Base-by-base conservation (phyloP, 2,797 vertebrate species). In the Melanotaenia pygmaea region DNA sequence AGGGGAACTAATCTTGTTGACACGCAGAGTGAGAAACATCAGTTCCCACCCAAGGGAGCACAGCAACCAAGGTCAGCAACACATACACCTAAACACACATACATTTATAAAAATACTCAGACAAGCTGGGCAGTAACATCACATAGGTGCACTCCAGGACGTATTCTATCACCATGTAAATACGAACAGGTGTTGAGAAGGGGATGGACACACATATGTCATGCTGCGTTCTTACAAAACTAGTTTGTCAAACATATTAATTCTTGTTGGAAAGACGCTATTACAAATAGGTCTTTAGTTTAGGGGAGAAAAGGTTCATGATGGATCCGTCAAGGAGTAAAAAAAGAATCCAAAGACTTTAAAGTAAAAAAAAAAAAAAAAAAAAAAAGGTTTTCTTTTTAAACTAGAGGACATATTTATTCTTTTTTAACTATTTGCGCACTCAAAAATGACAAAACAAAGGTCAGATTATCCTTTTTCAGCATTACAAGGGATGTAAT, bases 1-100 rank as follows among this genome's bases (percentile, higher is more conserved):
- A 70, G 85, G 86, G 87, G 81, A 89, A 91, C 87, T 91, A 89
- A 91, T 90, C 81, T 88, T 84, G 91, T 90, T 91, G 88, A 92
- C 91, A 90, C 91, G 86, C 80, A 77, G 86, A 91, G 84, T 91
- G 86, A 88, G 89, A 88, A 91, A 86, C 91, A 86, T 88, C 91
- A 81, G 82, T 59, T 16, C 76, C 71, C 67, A 77, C 81, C 68
- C 56, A 45, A 79, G 81, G 85, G 84, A 83, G 63, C 35, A 13
- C 60, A 69, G 77, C 30, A 32, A 66, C 83, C 84, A 74, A 88
- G 88, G 84, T 87, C 87, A 89, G 64, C 67, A 18, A 59, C 24
- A 72, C 66, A 82, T 72, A 76, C 74, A 72, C 67, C 32, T 47
- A 59, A 53, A 75, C 67, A 45, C 53, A 70, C 28, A 45, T 35